A percentile compares a stretch with the other conserved stretches of the same genome.
These are phyloP conservation scores for Pionites leucogaster DNA, from an alignment of 2,113 vertebrate genomes.

Conservation along the genomic window DNA sequence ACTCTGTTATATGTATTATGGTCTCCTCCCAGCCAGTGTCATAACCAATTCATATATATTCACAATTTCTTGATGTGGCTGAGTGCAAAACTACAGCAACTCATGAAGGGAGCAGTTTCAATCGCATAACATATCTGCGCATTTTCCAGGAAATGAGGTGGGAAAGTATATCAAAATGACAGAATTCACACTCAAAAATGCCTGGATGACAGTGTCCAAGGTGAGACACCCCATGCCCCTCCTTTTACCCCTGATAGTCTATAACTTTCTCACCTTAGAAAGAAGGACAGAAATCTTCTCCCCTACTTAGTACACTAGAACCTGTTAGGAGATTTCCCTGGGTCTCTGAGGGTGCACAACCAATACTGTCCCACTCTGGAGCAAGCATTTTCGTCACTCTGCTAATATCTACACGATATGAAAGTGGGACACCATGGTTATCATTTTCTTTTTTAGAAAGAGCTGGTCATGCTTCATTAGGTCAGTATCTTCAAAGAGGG, in stretches of 20 bases:
- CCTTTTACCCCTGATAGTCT: neutral
- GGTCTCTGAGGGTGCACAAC: neutral
- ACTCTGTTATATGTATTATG: neutral
- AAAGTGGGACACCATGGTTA: neutral
- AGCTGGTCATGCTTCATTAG: slow-evolving; percentile 30
- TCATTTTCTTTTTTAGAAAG: neutral
- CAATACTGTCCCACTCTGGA: neutral
- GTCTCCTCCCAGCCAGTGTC: neutral
- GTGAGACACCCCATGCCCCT: neutral
- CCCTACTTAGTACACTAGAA: neutral
- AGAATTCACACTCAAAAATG: neutral
- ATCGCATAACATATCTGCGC: neutral
- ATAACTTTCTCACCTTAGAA: neutral
- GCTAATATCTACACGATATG: neutral
- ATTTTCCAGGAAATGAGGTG: neutral
- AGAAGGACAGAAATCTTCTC: neutral
- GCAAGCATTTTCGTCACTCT: neutral
- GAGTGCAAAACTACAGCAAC: neutral
- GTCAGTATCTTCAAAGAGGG: slow-evolving; percentile 14
- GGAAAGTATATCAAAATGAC: neutral
- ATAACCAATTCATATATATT: neutral
- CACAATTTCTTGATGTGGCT: neutral
- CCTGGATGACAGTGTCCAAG: neutral
- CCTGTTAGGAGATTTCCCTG: neutral
- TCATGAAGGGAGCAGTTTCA: neutral